These are phyloP conservation scores for Paramormyrops kingsleyae DNA, from an alignment of 2,113 vertebrate species.

Conservation along the genomic window DNA sequence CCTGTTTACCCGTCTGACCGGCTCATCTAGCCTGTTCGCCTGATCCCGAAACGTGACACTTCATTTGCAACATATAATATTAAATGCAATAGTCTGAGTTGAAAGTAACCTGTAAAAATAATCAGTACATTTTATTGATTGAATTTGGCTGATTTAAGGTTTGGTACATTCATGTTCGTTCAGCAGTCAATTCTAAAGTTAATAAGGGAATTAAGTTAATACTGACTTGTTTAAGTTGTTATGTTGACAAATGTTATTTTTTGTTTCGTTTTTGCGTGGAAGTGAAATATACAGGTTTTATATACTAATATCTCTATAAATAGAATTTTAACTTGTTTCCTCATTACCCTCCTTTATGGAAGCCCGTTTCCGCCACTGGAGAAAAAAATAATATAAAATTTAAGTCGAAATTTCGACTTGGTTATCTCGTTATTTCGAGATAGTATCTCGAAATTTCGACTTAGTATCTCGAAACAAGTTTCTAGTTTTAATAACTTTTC, in stretches of 20 bases:
- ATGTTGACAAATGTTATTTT: not conserved
- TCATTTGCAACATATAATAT: not conserved
- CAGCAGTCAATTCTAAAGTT: not conserved
- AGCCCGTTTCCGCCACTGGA: no score
- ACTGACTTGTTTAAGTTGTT: not conserved
- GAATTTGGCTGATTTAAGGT: not conserved
- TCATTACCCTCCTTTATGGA: not conserved
- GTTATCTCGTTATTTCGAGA: no score
- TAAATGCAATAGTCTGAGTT: not conserved
- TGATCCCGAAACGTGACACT: no score
- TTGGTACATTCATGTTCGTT: not conserved
- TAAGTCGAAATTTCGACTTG: no score
- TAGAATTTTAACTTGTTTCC: not conserved
- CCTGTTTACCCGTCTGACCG: no score
- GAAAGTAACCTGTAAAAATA: not conserved
- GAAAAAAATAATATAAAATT: no score
- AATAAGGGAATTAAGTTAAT: not conserved
- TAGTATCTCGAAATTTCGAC: no score
- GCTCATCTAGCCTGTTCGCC: no score
- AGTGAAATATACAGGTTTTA: not conserved
- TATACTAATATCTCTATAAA: not conserved
- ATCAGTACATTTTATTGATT: not conserved
- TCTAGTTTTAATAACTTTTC: no score
- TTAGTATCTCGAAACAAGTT: no score
- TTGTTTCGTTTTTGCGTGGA: not conserved